A percentile compares a stretch with the other conserved stretches of the same genome.
Evolutionary conservation across 2,888 invertebrate genomes (phyloP).

Genomic region (Syritta pipiens): DNA sequence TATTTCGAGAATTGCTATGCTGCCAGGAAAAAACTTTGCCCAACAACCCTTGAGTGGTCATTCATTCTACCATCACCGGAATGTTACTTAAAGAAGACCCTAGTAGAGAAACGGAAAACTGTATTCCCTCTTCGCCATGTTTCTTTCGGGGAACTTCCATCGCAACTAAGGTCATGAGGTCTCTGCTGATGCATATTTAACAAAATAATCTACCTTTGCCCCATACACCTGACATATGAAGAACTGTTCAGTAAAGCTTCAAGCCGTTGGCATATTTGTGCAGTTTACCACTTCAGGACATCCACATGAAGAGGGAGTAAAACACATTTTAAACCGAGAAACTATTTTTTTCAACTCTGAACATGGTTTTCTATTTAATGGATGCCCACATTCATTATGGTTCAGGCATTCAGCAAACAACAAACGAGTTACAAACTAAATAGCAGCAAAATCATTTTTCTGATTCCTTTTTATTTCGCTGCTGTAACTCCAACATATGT

Average conservation of each 20-base stretch:
- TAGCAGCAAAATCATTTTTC: neutral
- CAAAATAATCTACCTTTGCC: conserved; percentile 2
- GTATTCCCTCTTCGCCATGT: too few relatives aligned
- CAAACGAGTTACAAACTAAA: conserved; percentile 35
- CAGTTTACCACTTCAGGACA: neutral
- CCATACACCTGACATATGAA: conserved; percentile 13
- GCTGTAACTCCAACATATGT: conserved; percentile 9
- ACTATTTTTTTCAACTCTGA: neutral
- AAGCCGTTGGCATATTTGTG: conserved; percentile 29
- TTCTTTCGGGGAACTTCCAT: neutral
- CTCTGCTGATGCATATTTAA: conserved; percentile 17
- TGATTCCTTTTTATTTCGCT: neutral
- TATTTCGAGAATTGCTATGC: conserved; percentile 5
- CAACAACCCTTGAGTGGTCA: conserved; percentile 21
- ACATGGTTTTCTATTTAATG: conserved; percentile 19
- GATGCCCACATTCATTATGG: conserved; percentile 33
- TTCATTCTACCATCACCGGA: conserved; percentile 16
- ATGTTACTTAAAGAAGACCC: conserved; percentile 18
- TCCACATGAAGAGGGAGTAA: neutral
- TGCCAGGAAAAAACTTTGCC: neutral
- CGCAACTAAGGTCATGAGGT: conserved; percentile 33
- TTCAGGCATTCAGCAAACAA: conserved; percentile 11
- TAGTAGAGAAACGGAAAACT: neutral
- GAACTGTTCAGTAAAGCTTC: conserved; percentile 21
- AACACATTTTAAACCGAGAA: neutral